Base-by-base conservation (phyloP, 1,140 invertebrate genomes). In the Caenorhabditis briggsae region DNA sequence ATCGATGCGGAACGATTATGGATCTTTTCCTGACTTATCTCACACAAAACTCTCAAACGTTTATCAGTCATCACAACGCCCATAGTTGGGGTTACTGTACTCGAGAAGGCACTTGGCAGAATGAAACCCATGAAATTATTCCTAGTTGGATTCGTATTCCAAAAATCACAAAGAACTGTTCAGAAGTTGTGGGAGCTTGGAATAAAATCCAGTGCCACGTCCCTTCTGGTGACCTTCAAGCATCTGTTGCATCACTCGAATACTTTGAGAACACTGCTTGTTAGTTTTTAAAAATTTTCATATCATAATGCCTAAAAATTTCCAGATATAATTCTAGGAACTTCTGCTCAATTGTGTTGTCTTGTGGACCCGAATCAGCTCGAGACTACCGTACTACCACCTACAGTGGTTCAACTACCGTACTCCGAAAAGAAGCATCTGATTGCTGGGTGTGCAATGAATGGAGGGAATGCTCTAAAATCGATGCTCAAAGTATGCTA, bases 391-490 rank as follows among this genome's bases (percentile, higher is more conserved):
- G 74, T 55, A 58, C n/a, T 55, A 33, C 83, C 58, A 46, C 12
- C 55, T 41, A 53, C 56, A n/a, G 43, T 87, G 23, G 20, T 87
- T 16, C 59, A 46, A 25, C 9, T 61, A 20, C 86, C 82, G 14
- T 87, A 58, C 55, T 74, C 64, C 14, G 64, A 85, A 14, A 20
- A 18, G 2, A 23, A 85, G 43, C 12, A 70, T 12, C 25, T 85
- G 43, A 14, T 85, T 9, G 82, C 56, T 11, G 86, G 59, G 33
- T 84, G 84, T 33, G 50, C 86, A n/a, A 82, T 87, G 64, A 87
- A 87, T 48, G 82, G 86, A 11, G 86, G 86, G 25, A 87, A 87
- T 85, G 82, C 55, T 56, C 48, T 87, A 33, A 59, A 85, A 70
- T 25, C 58, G 9, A 23, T 85, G 7, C 9, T 61, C 14, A 84